Percentiles rank a stretch among this genome's conserved stretches.
Conservation (phyloP, 2,888 invertebrate species). For the Phyllotreta cruciferae region DNA sequence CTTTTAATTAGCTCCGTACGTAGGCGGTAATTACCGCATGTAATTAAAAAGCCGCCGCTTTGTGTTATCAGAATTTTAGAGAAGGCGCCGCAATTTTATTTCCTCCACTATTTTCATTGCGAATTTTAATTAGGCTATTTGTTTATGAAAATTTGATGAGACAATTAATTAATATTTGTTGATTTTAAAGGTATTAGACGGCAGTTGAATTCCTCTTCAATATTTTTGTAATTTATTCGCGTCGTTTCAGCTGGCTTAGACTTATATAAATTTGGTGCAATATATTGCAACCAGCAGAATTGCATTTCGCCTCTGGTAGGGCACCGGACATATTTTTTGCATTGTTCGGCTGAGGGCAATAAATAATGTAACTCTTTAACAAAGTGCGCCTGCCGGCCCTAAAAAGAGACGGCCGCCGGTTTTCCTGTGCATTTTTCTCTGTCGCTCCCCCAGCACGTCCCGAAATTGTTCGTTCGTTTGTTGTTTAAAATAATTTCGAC, state of each 20-base stretch:
- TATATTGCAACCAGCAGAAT: slow-evolving; percentile 54
- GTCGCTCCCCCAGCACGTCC: slow-evolving; percentile 29
- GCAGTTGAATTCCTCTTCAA: too few relatives aligned
- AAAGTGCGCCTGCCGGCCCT: slow-evolving; percentile 54
- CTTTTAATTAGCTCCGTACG: too few relatives aligned
- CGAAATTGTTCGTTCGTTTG: slow-evolving; percentile 27
- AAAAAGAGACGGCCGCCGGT: slow-evolving; percentile 40
- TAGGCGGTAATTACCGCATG: too few relatives aligned
- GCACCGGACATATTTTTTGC: slow-evolving; percentile 59
- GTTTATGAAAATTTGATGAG: too few relatives aligned
- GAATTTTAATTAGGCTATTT: too few relatives aligned
- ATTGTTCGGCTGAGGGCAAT: slow-evolving; percentile 56
- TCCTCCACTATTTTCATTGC: too few relatives aligned
- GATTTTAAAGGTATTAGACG: too few relatives aligned
- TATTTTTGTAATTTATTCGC: slow-evolving; percentile 36
- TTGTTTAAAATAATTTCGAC: slow-evolving; percentile 27
- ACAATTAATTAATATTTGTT: too few relatives aligned
- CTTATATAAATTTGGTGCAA: slow-evolving; percentile 54
- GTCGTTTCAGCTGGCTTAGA: slow-evolving; percentile 48
- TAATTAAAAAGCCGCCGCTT: too few relatives aligned
- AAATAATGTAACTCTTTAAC: slow-evolving; percentile 60
- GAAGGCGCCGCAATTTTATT: too few relatives aligned
- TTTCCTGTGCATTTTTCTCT: slow-evolving; percentile 37
- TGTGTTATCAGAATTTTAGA: too few relatives aligned
- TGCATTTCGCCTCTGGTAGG: slow-evolving; percentile 57